Evolutionary conservation across 2,888 invertebrate species (phyloP).

Genomic region (Limenitis camilla): DNA sequence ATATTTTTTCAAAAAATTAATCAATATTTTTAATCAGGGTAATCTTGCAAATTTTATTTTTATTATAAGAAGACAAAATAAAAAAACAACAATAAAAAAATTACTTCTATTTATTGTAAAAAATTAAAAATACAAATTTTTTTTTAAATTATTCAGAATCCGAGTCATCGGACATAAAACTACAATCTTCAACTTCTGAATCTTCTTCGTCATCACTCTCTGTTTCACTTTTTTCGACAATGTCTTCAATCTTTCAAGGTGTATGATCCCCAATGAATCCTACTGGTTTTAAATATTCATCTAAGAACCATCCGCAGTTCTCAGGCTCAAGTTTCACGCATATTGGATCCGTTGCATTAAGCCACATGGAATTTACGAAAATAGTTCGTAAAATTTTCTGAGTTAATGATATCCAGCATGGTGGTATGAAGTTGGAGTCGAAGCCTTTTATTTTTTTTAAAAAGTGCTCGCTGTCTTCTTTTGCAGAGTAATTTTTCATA

Average conservation of each 20-base stretch:
- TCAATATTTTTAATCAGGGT: background rate
- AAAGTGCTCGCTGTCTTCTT: slow-evolving; percentile 31
- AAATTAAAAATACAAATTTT: background rate
- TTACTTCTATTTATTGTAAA: background rate
- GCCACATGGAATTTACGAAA: slow-evolving; percentile 27
- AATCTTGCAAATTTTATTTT: background rate
- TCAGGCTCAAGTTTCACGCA: slow-evolving; percentile 25
- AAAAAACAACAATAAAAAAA: background rate
- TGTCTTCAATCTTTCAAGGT: slow-evolving; percentile 19
- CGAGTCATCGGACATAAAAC: slow-evolving; percentile 26
- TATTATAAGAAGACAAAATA: background rate
- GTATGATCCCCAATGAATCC: slow-evolving; percentile 17
- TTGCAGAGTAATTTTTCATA: slow-evolving; percentile 30
- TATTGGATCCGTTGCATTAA: slow-evolving; percentile 19
- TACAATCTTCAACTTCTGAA: slow-evolving; percentile 19
- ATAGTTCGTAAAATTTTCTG: slow-evolving; percentile 29
- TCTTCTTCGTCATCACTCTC: slow-evolving; percentile 22
- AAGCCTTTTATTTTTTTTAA: slow-evolving; percentile 30
- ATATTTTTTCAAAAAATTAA: background rate
- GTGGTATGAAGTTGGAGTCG: slow-evolving; percentile 23
- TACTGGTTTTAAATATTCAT: slow-evolving; percentile 21
- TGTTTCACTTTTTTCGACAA: slow-evolving; percentile 26
- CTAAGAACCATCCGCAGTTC: slow-evolving; percentile 27
- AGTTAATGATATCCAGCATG: slow-evolving; percentile 22
- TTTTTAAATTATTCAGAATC: background rate